Conservation (phyloP, 2,113 vertebrate species). For the Tyto alba region DNA sequence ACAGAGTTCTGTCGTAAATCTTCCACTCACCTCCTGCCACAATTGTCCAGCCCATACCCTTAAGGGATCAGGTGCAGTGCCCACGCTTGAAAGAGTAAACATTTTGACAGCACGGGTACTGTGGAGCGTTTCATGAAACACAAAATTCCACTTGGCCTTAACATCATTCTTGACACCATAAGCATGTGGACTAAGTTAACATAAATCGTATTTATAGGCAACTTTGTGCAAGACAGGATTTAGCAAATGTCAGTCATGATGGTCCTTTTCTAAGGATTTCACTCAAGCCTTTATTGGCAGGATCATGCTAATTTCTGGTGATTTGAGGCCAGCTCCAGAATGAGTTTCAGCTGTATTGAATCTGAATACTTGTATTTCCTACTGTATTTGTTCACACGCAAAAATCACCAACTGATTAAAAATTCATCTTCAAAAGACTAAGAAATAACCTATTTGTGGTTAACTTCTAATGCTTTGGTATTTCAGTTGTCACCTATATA, state of each 20-base stretch:
- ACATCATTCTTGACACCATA: neutral
- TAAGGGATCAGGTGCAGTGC: neutral
- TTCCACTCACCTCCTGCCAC: neutral
- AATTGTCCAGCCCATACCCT: too few species aligned
- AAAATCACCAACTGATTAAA: neutral
- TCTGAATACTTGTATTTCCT: neutral
- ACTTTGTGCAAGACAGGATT: neutral
- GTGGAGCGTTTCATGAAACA: neutral
- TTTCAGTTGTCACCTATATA: neutral
- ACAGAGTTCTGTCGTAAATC: accelerated
- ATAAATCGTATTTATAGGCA: accelerated
- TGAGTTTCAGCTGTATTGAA: neutral
- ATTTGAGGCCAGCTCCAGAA: neutral
- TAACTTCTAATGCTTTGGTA: neutral
- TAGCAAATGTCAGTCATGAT: accelerated
- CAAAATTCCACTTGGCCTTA: neutral
- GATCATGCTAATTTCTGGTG: neutral
- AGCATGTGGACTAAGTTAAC: neutral
- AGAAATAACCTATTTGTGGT: neutral
- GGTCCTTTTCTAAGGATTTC: neutral
- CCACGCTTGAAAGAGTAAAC: neutral
- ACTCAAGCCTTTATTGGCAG: neutral
- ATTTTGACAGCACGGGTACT: neutral
- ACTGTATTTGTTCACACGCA: neutral
- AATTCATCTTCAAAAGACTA: neutral